Conservation (phyloP, 2,888 invertebrate genomes). For the Ceramica pisi region DNA sequence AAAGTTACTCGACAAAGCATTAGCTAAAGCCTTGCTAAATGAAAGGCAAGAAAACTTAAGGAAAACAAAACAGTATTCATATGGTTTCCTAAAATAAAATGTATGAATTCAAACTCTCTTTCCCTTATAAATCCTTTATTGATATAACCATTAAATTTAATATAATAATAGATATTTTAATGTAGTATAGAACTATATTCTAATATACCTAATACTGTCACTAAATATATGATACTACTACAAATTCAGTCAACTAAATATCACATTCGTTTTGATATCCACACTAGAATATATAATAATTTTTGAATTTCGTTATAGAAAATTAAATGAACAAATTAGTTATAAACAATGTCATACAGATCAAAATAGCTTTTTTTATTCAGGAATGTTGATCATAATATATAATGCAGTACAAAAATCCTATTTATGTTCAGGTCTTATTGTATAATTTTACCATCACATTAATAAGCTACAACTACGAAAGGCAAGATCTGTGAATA, state of each 20-base stretch:
- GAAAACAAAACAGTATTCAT: conserved; percentile 84
- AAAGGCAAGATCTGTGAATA: conserved; percentile 40
- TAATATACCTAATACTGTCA: conserved; percentile 40
- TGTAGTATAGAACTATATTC: conserved; percentile 32
- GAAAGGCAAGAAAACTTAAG: conserved; percentile 85
- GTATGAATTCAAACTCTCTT: conserved; percentile 45
- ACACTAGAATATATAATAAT: conserved; percentile 14
- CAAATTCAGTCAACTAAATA: conserved; percentile 67
- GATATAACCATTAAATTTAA: conserved; percentile 58
- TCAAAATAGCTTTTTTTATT: conserved; percentile 10
- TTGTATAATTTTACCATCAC: conserved; percentile 14
- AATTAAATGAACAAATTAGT: conserved; percentile 18
- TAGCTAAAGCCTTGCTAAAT: conserved; percentile 92
- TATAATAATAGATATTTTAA: conserved; percentile 34
- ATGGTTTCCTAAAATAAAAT: conserved; percentile 90
- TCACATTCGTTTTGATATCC: conserved; percentile 65
- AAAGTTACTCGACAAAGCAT: conserved; percentile 92
- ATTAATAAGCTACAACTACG: conserved; percentile 13
- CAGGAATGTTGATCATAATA: conserved; percentile 34
- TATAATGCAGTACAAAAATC: conserved; percentile 8
- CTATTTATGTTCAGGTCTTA: conserved; percentile 7
- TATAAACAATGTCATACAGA: conserved; percentile 1
- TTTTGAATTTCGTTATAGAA: conserved; percentile 9
- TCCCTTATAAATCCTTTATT: conserved; percentile 73
- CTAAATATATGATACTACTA: conserved; percentile 38